Conservation (phyloP, 2,113 vertebrate species). For the Pollachius pollachius region DNA sequence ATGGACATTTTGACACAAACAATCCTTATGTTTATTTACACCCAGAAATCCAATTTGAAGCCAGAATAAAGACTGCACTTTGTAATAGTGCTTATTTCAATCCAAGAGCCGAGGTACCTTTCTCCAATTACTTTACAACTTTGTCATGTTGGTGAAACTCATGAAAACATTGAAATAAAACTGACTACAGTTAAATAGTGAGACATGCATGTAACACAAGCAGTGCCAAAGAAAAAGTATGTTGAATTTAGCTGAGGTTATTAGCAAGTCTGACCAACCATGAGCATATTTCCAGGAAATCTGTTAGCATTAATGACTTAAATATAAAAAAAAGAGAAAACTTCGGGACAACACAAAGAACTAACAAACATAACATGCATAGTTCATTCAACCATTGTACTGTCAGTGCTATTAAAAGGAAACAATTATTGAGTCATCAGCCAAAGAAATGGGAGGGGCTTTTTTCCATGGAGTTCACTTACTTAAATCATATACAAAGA, state of each 20-base stretch:
- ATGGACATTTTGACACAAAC: not conserved
- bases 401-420: conserved; percentile 27
- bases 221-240: conserved; percentile 6
- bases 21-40: conserved; percentile 60
- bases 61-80: conserved; percentile 17
- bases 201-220: not conserved
- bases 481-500: too few relatives aligned
- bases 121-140: not conserved
- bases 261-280: not conserved
- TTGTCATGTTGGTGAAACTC: not conserved
- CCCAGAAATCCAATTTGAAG: conserved; percentile 34
- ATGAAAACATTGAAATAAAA: not conserved
- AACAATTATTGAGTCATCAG: too few relatives aligned
- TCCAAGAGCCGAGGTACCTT: not conserved
- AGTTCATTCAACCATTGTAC: not conserved
- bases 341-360: not conserved
- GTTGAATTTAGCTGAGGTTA: not conserved
- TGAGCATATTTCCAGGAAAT: not conserved
- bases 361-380: not conserved
- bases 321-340: conserved; percentile 18
- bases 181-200: not conserved
- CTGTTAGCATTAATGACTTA: conserved; percentile 4
- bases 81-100: not conserved
- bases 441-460: not conserved
- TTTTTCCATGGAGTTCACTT: not conserved